phyloP scores from a whole-genome alignment of 2,797 vertebrate genomes.

The Eleutherodactylus coqui region DNA sequence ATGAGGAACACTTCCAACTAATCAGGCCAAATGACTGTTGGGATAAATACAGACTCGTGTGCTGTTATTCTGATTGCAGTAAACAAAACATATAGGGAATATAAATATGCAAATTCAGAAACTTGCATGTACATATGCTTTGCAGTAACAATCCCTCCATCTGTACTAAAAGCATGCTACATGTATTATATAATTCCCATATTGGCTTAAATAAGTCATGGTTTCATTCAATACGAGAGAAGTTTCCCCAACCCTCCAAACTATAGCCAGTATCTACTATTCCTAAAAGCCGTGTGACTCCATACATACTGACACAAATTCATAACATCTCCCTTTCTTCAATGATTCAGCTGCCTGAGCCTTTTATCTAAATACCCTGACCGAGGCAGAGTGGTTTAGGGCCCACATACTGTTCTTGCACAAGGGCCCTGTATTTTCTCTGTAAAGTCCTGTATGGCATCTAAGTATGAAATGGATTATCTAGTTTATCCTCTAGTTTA shows the following conservation, averaged over 20 bases:
- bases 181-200: background rate
- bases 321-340: background rate
- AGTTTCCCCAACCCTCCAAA: too few species aligned
- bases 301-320: too few species aligned
- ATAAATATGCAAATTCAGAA: background rate
- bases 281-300: too few species aligned
- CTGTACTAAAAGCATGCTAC: background rate
- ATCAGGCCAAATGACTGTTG: background rate
- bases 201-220: background rate
- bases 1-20: background rate
- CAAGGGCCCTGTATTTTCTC: background rate
- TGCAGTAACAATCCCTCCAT: background rate
- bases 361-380: background rate
- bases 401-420: slow-evolving; percentile 1
- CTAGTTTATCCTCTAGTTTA: background rate
- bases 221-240: background rate
- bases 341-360: background rate
- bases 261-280: too few species aligned
- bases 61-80: background rate
- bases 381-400: background rate
- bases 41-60: too few species aligned
- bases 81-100: background rate
- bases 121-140: background rate
- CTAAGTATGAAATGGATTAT: background rate
- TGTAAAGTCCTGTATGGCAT: background rate